Evolutionary conservation across 2,888 invertebrate species (phyloP).

Genomic region (Drosophila villosipedis): DNA sequence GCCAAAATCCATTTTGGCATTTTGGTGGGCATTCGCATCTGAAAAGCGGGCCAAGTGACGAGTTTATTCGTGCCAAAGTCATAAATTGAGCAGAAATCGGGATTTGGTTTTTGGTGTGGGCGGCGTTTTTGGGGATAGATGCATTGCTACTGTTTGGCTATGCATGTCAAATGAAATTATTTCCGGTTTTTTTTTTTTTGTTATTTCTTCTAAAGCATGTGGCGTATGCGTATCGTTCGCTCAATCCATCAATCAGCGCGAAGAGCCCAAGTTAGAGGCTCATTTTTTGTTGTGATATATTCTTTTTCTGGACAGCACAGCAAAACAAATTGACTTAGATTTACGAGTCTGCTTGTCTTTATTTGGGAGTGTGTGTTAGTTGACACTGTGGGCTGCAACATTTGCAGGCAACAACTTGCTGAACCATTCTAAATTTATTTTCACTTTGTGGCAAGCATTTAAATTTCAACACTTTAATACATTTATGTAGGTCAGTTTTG

Average conservation of each 20-base stretch:
- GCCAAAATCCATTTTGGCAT: conserved; percentile 56
- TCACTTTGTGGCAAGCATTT: neutral
- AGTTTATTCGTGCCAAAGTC: conserved; percentile 71
- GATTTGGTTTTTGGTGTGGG: conserved; percentile 29
- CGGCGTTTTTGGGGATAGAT: neutral
- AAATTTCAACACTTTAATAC: neutral
- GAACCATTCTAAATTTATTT: neutral
- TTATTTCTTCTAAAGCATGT: conserved; percentile 42
- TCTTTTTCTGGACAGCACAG: conserved; percentile 38
- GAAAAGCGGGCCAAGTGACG: conserved; percentile 41
- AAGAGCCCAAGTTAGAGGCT: conserved; percentile 26
- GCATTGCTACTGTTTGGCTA: conserved; percentile 45
- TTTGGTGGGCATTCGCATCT: conserved; percentile 54
- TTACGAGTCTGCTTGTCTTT: conserved; percentile 48
- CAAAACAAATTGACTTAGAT: conserved; percentile 62
- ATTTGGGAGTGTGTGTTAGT: conserved; percentile 20
- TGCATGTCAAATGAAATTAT: conserved; percentile 80
- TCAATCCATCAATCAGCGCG: conserved; percentile 69
- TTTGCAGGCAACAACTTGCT: conserved; percentile 12
- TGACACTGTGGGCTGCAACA: conserved; percentile 24
- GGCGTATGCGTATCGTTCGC: conserved; percentile 66
- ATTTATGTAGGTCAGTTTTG: neutral
- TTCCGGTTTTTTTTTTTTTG: conserved; percentile 41
- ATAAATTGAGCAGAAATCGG: conserved; percentile 65
- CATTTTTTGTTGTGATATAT: conserved; percentile 53